Evolutionary conservation across 2,113 vertebrate species (phyloP).

Genomic region (Merops nubicus): DNA sequence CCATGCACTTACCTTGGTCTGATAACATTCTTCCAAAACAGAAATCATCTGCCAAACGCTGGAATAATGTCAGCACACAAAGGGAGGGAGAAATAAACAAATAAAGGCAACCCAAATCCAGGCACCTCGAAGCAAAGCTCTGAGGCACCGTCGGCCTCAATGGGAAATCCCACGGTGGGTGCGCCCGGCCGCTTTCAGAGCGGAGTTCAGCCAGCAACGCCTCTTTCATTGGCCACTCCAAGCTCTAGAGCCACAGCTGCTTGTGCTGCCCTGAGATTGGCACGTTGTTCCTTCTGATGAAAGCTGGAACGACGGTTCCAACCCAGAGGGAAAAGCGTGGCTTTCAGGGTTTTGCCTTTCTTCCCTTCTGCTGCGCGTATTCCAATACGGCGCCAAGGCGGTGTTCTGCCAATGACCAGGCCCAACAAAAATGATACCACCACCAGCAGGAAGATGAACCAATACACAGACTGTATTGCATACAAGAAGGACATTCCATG

Average conservation of each 20-base stretch:
- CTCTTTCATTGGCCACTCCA: slow-evolving; percentile 6
- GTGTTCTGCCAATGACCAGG: too few relatives aligned
- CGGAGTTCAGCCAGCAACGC: background rate
- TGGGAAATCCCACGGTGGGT: background rate
- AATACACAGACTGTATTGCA: too few relatives aligned
- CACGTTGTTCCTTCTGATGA: background rate
- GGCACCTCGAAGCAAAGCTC: slow-evolving; percentile 24
- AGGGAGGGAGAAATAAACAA: slow-evolving; percentile 16
- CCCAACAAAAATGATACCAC: too few relatives aligned
- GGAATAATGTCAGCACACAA: slow-evolving; percentile 29
- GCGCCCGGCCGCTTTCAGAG: background rate
- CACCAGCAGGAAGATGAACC: too few relatives aligned
- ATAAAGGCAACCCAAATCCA: background rate
- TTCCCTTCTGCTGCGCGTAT: background rate
- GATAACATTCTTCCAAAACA: slow-evolving; percentile 41
- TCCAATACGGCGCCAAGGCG: background rate
- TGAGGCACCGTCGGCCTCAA: background rate
- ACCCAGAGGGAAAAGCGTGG: background rate
- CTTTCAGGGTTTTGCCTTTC: background rate
- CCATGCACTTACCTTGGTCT: background rate
- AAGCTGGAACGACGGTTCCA: background rate
- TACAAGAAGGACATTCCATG: too few relatives aligned
- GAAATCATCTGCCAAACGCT: slow-evolving; percentile 27
- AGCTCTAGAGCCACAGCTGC: slow-evolving; percentile 44
- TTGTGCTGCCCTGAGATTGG: background rate